Percentiles rank a stretch among this genome's conserved stretches.
Conservation (phyloP, 2,797 vertebrate species). For the Siniperca undulata region DNA sequence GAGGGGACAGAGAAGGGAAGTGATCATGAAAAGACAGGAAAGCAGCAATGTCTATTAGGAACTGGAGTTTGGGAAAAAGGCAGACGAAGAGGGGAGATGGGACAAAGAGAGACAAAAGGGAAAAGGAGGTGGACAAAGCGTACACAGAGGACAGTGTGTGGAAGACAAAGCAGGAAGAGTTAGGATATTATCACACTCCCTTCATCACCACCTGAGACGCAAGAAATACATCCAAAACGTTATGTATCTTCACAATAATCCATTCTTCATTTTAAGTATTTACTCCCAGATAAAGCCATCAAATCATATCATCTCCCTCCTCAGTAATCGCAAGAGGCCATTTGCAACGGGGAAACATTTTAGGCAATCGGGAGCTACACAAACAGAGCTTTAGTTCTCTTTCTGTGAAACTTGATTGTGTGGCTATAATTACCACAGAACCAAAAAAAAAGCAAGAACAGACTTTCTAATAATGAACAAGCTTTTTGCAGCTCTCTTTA, state of each 20-base stretch:
- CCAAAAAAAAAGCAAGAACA: neutral
- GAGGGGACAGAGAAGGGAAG: constrained; percentile 30
- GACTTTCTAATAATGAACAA: constrained; percentile 21
- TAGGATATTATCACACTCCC: constrained; percentile 45
- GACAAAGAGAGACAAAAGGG: constrained; percentile 36
- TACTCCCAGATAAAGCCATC: constrained; percentile 29
- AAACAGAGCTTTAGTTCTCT: constrained; percentile 1
- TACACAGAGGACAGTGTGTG: constrained; percentile 20
- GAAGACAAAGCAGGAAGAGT: constrained; percentile 37
- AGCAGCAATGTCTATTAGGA: constrained; percentile 29
- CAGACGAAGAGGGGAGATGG: neutral
- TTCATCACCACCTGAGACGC: constrained; percentile 46
- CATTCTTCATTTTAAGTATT: constrained; percentile 39
- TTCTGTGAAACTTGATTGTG: constrained; percentile 32
- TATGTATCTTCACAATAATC: constrained; percentile 22
- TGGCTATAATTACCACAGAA: constrained; percentile 27
- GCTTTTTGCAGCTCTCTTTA: constrained; percentile 7
- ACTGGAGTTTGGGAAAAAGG: neutral
- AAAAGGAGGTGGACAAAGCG: constrained; percentile 26
- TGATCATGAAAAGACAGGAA: constrained; percentile 49
- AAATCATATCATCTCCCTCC: constrained; percentile 17
- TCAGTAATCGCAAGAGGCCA: constrained; percentile 32
- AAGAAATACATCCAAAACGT: constrained; percentile 40
- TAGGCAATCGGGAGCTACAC: neutral
- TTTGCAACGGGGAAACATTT: constrained; percentile 9